These are phyloP conservation scores for Lasioglossum villosulum DNA, from an alignment of 2,888 invertebrate genomes.

Conservation along the genomic window DNA sequence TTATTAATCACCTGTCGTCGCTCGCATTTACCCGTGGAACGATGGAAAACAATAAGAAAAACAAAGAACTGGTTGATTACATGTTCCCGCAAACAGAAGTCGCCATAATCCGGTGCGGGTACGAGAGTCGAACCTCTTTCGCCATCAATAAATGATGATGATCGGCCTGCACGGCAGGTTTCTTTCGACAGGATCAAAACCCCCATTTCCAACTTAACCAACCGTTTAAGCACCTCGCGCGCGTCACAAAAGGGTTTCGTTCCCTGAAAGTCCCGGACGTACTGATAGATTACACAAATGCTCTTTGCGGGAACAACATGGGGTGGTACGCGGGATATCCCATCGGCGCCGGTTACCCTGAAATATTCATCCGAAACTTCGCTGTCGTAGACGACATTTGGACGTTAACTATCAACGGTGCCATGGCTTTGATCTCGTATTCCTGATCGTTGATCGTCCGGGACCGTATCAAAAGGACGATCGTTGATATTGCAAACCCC, in stretches of 20 bases:
- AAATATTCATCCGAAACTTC: conserved; percentile 77
- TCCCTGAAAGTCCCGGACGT: conserved; percentile 74
- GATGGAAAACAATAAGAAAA: background rate
- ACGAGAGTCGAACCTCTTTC: background rate
- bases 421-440: conserved; percentile 76
- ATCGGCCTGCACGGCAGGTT: background rate
- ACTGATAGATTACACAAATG: conserved; percentile 81
- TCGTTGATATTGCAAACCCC: conserved; percentile 42
- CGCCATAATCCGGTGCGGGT: background rate
- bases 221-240: conserved; percentile 81
- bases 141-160: background rate
- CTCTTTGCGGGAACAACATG: conserved; percentile 78
- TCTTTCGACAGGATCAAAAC: conserved; percentile 3
- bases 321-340: conserved; percentile 39
- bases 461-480: conserved; percentile 35
- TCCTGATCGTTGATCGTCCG: conserved; percentile 60
- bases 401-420: conserved; percentile 61
- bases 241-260: conserved; percentile 82
- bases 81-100: background rate
- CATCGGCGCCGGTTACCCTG: conserved; percentile 58
- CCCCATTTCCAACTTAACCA: conserved; percentile 78
- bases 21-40: background rate
- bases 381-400: conserved; percentile 72
- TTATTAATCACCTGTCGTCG: background rate
- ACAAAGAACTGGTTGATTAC: background rate